phyloP scores from a whole-genome alignment of 2,888 invertebrate species.

The Elegia similella region DNA sequence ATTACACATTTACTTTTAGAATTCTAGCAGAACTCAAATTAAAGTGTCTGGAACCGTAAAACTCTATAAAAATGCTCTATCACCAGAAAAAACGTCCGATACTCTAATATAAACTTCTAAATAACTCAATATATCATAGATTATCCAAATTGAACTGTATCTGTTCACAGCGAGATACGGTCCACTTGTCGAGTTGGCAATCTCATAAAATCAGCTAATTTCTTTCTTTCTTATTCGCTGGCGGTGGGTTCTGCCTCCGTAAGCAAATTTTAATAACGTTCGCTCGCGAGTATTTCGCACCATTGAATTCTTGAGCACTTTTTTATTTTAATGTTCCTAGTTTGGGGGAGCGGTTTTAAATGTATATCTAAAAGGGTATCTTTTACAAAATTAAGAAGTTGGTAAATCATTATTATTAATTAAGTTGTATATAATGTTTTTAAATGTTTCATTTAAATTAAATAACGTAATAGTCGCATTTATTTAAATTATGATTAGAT shows the following conservation, averaged over 20 bases:
- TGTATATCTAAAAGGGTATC: not conserved
- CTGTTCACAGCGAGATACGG: slow-evolving; percentile 34
- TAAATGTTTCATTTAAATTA: no score
- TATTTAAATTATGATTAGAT: no score
- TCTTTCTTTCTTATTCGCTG: slow-evolving; percentile 60
- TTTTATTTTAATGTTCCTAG: slow-evolving; percentile 48
- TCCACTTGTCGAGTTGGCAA: slow-evolving; percentile 54
- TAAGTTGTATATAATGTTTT: no score
- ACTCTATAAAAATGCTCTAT: not conserved
- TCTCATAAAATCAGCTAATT: slow-evolving; percentile 64
- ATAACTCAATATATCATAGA: slow-evolving; percentile 5
- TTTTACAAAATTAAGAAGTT: not conserved
- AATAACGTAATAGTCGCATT: no score
- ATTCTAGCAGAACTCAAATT: not conserved
- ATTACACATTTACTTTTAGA: no score
- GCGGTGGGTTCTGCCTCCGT: slow-evolving; percentile 53
- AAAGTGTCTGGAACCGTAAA: not conserved
- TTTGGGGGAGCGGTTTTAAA: slow-evolving; percentile 22
- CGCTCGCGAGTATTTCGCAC: slow-evolving; percentile 57
- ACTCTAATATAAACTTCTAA: not conserved
- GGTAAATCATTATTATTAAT: not conserved
- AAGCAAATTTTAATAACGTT: slow-evolving; percentile 73
- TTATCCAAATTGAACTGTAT: slow-evolving; percentile 28
- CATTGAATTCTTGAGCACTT: slow-evolving; percentile 63
- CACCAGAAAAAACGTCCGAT: not conserved